These are phyloP conservation scores for Notarius quadriscutis DNA, from an alignment of 2,113 vertebrate genomes.

Conservation along the genomic window DNA sequence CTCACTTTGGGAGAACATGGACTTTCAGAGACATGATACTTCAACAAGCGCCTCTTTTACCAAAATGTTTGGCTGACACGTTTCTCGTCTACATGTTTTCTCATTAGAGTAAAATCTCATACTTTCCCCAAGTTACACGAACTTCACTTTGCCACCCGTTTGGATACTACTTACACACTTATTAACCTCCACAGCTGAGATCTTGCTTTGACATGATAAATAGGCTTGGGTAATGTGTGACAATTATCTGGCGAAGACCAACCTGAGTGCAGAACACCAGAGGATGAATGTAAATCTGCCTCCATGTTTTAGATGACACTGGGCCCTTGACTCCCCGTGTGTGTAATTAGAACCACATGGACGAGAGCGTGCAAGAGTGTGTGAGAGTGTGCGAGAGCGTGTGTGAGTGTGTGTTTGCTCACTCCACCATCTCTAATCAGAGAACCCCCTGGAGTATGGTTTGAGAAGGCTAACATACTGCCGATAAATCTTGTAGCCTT, in stretches of 20 bases:
- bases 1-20: constrained; percentile 11
- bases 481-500: constrained; percentile 74
- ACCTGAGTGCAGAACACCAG: constrained; percentile 55
- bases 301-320: constrained; percentile 62
- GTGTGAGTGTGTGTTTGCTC: constrained; percentile 43
- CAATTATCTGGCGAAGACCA: constrained; percentile 53
- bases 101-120: constrained; percentile 23
- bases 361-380: constrained; percentile 52
- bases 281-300: constrained; percentile 61
- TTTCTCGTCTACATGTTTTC: constrained; percentile 16
- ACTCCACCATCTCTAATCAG: constrained; percentile 76
- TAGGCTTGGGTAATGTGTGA: constrained; percentile 48
- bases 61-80: neutral
- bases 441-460: constrained; percentile 70
- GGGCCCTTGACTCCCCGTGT: constrained; percentile 52
- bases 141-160: constrained; percentile 39
- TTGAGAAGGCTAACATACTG: constrained; percentile 65
- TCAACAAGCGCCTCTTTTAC: constrained; percentile 30
- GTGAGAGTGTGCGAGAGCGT: constrained; percentile 52
- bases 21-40: constrained; percentile 19
- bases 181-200: constrained; percentile 30
- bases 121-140: neutral
- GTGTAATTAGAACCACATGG: constrained; percentile 58
- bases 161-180: constrained; percentile 28
- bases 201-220: constrained; percentile 47